phyloP scores from a whole-genome alignment of 2,797 vertebrate genomes.

The Silurus aristotelis region DNA sequence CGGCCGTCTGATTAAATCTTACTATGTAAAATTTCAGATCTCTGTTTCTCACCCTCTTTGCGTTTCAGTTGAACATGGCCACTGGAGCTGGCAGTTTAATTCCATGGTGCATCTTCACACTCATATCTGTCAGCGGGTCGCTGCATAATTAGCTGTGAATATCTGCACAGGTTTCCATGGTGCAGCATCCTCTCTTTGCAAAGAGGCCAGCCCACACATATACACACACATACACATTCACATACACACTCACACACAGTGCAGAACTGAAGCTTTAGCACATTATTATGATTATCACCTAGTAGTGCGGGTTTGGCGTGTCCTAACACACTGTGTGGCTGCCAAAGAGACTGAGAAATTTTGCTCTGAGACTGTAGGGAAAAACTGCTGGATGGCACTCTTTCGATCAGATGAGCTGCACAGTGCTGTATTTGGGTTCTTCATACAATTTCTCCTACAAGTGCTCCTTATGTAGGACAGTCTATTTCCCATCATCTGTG shows the following conservation, averaged over 20 bases:
- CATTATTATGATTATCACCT: conserved; percentile 57
- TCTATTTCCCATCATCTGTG: conserved; percentile 49
- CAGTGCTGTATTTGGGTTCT: neutral
- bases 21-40: conserved; percentile 20
- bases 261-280: conserved; percentile 52
- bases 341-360: conserved; percentile 44
- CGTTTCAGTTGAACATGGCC: conserved; percentile 45
- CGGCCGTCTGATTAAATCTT: conserved; percentile 34
- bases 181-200: conserved; percentile 58
- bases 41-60: conserved; percentile 17
- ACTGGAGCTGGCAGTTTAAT: conserved; percentile 58
- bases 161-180: conserved; percentile 67
- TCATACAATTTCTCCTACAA: conserved; percentile 5
- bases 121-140: conserved; percentile 62
- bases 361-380: conserved; percentile 30
- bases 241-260: conserved; percentile 34
- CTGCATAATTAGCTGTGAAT: conserved; percentile 65
- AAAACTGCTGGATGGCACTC: conserved; percentile 34
- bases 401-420: conserved; percentile 20
- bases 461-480: conserved; percentile 46
- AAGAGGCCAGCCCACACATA: conserved; percentile 62
- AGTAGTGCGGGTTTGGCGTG: conserved; percentile 51
- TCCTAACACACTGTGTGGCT: conserved; percentile 47
- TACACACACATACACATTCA: conserved; percentile 40
- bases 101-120: conserved; percentile 58